Conservation (phyloP, 2,797 vertebrate species). For the Tamandua tetradactyla region DNA sequence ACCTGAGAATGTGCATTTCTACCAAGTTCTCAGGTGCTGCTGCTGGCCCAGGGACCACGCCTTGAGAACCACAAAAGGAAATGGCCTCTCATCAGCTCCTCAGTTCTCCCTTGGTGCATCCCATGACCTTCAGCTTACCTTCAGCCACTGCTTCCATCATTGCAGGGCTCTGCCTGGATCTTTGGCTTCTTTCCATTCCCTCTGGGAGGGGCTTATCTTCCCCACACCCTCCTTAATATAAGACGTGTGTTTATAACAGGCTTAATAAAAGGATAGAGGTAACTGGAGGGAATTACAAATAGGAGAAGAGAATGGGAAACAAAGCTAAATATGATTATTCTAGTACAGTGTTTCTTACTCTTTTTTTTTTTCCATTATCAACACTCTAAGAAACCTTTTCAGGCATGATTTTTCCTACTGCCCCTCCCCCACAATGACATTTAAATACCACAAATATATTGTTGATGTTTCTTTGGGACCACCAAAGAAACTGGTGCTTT, state of each 20-base stretch:
- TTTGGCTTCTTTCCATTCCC: background rate
- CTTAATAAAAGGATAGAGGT: background rate
- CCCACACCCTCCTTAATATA: background rate
- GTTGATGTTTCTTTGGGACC: conserved; percentile 44
- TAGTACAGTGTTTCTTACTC: background rate
- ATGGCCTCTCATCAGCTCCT: background rate
- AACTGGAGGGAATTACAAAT: background rate
- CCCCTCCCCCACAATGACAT: background rate
- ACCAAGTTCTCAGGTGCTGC: background rate
- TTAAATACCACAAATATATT: background rate
- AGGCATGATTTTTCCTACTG: background rate
- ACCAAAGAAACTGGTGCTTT: no score
- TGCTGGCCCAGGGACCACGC: background rate
- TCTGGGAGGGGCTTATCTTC: background rate
- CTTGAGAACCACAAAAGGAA: background rate
- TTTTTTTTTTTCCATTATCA: background rate
- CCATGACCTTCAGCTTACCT: background rate
- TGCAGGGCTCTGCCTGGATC: background rate
- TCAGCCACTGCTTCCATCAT: background rate
- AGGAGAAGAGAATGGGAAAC: background rate
- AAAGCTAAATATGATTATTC: background rate
- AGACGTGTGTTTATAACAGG: background rate
- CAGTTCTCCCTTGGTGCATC: background rate
- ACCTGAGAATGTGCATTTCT: conserved; percentile 2
- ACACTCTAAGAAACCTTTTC: background rate